Evolutionary conservation across 1,140 invertebrate genomes (phyloP).

Genomic region (Helicorthomorpha holstii): DNA sequence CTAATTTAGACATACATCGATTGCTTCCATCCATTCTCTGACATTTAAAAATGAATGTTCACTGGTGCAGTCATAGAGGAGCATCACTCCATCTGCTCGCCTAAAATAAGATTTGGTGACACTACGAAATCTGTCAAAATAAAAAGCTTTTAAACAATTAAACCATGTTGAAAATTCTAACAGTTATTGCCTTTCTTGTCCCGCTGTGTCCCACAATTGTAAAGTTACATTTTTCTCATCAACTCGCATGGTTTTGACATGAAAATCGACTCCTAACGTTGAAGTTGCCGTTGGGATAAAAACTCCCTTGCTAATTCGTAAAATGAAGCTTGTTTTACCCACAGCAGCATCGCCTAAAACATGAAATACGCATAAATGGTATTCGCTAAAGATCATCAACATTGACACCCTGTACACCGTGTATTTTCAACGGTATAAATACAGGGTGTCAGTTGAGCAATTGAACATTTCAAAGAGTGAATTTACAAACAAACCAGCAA

Average conservation of each 20-base stretch:
- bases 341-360: constrained; percentile 48
- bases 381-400: too few species aligned
- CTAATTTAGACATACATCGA: constrained; percentile 27
- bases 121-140: constrained; percentile 37
- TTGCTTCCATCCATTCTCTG: constrained; percentile 41
- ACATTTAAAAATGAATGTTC: constrained; percentile 43
- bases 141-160: background rate
- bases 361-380: too few species aligned
- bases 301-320: constrained; percentile 39
- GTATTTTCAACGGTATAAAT: too few species aligned
- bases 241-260: constrained; percentile 40
- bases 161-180: background rate
- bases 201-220: constrained; percentile 47
- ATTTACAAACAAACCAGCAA: too few species aligned
- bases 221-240: constrained; percentile 40
- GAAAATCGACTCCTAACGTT: constrained; percentile 49
- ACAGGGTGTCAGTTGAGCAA: too few species aligned
- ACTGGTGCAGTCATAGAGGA: constrained; percentile 48
- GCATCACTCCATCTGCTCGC: constrained; percentile 45
- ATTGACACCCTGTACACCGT: too few species aligned
- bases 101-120: constrained; percentile 52
- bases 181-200: constrained; percentile 30
- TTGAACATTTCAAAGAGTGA: too few species aligned
- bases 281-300: constrained; percentile 39
- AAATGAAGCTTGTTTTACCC: constrained; percentile 47